A percentile compares a stretch with the other conserved stretches of the same genome.
phyloP scores from a whole-genome alignment of 2,113 vertebrate genomes.

The Deroptyus accipitrinus region DNA sequence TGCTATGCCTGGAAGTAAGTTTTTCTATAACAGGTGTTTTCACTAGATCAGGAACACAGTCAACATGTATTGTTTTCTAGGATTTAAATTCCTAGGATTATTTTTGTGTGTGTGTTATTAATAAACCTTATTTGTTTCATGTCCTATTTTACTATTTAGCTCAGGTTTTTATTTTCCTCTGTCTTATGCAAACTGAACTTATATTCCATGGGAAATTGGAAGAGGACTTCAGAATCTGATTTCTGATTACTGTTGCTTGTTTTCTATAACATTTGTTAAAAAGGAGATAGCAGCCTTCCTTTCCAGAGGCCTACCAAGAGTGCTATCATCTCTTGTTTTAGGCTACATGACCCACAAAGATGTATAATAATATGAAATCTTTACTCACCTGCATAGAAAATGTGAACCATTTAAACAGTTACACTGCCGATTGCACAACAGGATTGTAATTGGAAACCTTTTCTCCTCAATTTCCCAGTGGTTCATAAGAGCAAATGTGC shows the following conservation, averaged over 20 bases:
- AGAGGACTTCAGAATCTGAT: neutral
- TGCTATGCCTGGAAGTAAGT: neutral
- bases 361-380: neutral
- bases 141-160: neutral
- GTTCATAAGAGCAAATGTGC: neutral
- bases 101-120: neutral
- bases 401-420: neutral
- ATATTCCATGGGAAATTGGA: neutral
- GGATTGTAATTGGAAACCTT: neutral
- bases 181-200: neutral
- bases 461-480: neutral
- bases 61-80: neutral
- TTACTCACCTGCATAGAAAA: neutral
- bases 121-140: neutral
- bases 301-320: neutral
- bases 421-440: neutral
- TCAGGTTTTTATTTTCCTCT: neutral
- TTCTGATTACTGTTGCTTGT: neutral
- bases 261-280: neutral
- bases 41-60: neutral
- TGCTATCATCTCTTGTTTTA: neutral
- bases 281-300: neutral
- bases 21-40: neutral
- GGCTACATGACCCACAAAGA: neutral
- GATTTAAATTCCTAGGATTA: neutral